Evolutionary conservation across 2,797 vertebrate species (phyloP).

Genomic region (Myotis myotis): DNA sequence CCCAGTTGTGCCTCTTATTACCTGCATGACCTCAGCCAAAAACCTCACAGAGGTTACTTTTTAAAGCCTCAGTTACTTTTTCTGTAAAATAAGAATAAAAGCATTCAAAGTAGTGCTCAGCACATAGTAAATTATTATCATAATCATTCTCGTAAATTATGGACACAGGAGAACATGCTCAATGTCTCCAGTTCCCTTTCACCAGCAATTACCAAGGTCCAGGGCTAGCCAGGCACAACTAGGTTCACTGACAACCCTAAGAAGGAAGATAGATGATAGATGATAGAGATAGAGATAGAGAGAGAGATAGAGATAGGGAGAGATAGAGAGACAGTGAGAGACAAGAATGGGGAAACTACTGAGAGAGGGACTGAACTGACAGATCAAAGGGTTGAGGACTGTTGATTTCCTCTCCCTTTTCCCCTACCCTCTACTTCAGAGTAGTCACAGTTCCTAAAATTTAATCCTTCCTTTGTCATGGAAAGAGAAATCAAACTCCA

Average conservation of each 20-base stretch:
- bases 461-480: not conserved
- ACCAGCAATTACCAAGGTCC: not conserved
- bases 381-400: not conserved
- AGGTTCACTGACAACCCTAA: not conserved
- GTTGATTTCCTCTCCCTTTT: not conserved
- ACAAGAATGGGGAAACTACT: not conserved
- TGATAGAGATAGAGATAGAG: too few species aligned
- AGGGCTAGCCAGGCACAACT: not conserved
- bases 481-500: constrained; percentile 2
- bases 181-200: not conserved
- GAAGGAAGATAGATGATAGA: not conserved
- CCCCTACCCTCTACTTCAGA: not conserved
- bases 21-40: not conserved
- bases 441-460: not conserved
- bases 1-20: not conserved
- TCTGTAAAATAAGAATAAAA: not conserved
- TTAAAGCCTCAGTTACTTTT: not conserved
- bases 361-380: not conserved
- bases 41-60: not conserved
- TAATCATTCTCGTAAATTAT: not conserved
- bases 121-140: not conserved
- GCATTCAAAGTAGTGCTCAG: not conserved
- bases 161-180: not conserved
- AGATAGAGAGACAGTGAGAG: not conserved
- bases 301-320: too few species aligned